Evolutionary conservation across 2,888 invertebrate genomes (phyloP), one percentile per base, ranked within the genome.

Genomic region (Apodemia mormo): DNA sequence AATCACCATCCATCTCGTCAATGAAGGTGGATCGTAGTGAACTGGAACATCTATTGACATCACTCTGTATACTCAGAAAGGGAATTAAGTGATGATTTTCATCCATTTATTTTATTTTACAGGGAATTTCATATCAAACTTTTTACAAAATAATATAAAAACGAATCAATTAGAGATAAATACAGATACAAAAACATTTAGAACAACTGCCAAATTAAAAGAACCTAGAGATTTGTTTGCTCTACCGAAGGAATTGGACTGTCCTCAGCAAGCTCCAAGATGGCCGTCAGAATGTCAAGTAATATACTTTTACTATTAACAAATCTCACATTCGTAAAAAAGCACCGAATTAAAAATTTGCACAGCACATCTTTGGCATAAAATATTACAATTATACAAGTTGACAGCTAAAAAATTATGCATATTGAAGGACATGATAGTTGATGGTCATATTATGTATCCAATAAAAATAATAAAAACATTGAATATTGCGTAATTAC

Each of bases 261-360:
- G 95, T 81, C 95, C 96, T 68, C 95, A 96, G 80, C 97, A 97
- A 92, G 96, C 96, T 79, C 95, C 97, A 71, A 94, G 97, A 85
- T 97, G 97, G 97, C 97, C 97, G 30, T 96, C 97, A 65, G 97
- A 97, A 93, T 97, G 97, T 89, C 97, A 97, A 94, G 97, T 97
- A 85, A 90, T 84, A 69, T 68, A 43, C 37, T 12, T 61, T 10
- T 5, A 68, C 40, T 29, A 12, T 37, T 14, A 64, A 29, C 64
- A 33, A 10, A 33, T 33, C 33, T 12, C 40, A 40, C 6, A 5
- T 40, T 6, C 40, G 2, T n/a, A 43, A n/a, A 49, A 22, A 49
- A 5, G 1, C 49, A 49, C 49, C 4, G 2, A 49, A 49, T 12
- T 5, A 3, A 14, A 33, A 14, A 49, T 49, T 49, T 49, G 14